A percentile compares a stretch with the other conserved stretches of the same genome.
These are phyloP conservation scores for Drosophila rubida DNA, from an alignment of 2,888 invertebrate genomes.

Conservation along the genomic window DNA sequence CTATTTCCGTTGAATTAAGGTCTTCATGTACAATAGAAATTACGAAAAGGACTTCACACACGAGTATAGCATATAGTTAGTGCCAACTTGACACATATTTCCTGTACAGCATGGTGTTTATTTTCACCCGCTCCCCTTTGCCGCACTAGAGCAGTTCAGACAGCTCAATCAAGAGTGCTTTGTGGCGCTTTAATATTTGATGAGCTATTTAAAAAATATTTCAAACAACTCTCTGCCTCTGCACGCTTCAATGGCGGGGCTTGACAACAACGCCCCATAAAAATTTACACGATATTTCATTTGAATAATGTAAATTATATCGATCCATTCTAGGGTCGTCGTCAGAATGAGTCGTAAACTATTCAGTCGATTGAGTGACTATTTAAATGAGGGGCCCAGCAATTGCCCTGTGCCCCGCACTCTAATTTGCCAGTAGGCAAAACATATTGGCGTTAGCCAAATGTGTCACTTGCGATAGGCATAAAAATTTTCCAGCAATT, in stretches of 20 bases:
- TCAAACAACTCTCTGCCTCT: not conserved
- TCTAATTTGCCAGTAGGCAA: constrained; percentile 21
- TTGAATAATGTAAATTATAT: constrained; percentile 46
- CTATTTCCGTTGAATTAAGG: not conserved
- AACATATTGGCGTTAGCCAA: constrained; percentile 44
- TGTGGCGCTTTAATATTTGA: constrained; percentile 19
- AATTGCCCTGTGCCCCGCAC: constrained; percentile 30
- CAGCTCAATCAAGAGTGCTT: not conserved
- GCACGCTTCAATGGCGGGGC: not conserved
- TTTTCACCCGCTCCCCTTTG: not conserved
- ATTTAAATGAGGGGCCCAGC: constrained; percentile 27
- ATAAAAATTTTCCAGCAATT: constrained; percentile 75
- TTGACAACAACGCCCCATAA: constrained; percentile 5
- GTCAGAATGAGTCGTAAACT: not conserved
- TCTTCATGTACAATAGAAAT: not conserved
- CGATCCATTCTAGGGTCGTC: constrained; percentile 26
- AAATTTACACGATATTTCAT: constrained; percentile 30
- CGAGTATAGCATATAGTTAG: no score
- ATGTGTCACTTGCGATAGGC: constrained; percentile 58
- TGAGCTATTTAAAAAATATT: constrained; percentile 3
- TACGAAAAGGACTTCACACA: not conserved
- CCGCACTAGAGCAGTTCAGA: not conserved
- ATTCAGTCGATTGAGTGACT: constrained; percentile 14
- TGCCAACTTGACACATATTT: not conserved
- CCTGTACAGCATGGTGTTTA: not conserved